These are phyloP conservation scores for Coluber constrictor DNA, from an alignment of 2,797 vertebrate genomes.

Conservation along the genomic window DNA sequence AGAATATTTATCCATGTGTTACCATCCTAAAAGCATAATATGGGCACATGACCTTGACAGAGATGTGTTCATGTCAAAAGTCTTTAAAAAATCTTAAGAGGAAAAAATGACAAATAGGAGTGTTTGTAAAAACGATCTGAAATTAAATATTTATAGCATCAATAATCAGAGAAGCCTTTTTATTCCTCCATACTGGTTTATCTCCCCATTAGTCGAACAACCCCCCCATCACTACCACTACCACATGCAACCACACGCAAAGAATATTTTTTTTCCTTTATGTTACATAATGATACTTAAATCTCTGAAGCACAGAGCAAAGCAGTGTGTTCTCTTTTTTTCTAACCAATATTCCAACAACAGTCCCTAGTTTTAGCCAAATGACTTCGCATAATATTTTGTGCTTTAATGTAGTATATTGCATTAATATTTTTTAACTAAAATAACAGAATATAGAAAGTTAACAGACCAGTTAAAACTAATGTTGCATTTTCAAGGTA, in stretches of 20 bases:
- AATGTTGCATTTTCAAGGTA: background rate
- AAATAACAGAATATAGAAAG: background rate
- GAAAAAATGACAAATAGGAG: background rate
- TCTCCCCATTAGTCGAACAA: background rate
- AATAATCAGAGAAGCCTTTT: background rate
- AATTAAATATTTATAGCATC: background rate
- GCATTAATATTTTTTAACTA: background rate
- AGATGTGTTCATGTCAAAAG: background rate
- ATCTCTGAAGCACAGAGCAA: too few relatives aligned
- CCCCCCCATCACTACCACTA: too few relatives aligned
- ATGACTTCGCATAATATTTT: background rate
- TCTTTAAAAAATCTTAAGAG: background rate
- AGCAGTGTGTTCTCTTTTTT: background rate
- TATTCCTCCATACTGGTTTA: background rate
- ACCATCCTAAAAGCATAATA: slow-evolving; percentile 1
- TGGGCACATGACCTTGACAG: background rate
- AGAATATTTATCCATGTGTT: background rate
- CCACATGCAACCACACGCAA: background rate
- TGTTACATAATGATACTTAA: background rate
- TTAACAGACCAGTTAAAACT: background rate
- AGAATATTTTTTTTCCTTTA: background rate
- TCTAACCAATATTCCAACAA: too few relatives aligned
- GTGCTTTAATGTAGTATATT: background rate
- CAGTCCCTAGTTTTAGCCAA: background rate
- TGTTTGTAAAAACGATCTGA: background rate